A percentile compares a stretch with the other conserved stretches of the same genome.
phyloP scores from a whole-genome alignment of 2,797 vertebrate species.

The Sebastiscus tertius region DNA sequence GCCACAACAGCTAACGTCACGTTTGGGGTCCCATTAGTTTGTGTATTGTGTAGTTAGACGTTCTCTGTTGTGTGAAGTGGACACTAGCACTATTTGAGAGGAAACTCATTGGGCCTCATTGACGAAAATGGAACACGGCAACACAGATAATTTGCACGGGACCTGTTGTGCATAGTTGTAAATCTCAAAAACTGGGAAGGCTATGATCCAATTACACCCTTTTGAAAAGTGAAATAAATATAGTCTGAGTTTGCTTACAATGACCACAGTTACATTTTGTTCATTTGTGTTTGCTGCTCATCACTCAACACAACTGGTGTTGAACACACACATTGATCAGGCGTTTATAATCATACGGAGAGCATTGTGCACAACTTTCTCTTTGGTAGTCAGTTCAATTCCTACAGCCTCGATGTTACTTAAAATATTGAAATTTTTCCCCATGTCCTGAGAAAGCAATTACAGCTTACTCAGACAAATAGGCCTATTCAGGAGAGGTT shows the following conservation, averaged over 20 bases:
- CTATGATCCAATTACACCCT: neutral
- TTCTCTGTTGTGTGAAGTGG: too few relatives aligned
- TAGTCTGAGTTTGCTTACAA: neutral
- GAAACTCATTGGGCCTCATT: too few relatives aligned
- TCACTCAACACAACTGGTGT: neutral
- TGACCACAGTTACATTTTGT: neutral
- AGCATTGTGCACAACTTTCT: neutral
- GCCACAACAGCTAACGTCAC: too few relatives aligned
- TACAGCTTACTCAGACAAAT: slow-evolving; percentile 70
- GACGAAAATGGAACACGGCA: too few relatives aligned
- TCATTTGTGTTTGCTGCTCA: neutral
- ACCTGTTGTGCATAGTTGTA: too few relatives aligned
- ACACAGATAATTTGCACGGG: too few relatives aligned
- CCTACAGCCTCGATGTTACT: neutral
- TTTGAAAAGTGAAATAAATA: neutral
- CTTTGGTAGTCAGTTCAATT: neutral
- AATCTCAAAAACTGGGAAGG: neutral
- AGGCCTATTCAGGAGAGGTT: slow-evolving; percentile 51
- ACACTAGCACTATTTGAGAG: too few relatives aligned
- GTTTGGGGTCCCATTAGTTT: too few relatives aligned
- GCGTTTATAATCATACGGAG: neutral
- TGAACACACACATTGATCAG: neutral
- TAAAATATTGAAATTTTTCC: slow-evolving; percentile 42
- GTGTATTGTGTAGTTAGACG: too few relatives aligned
- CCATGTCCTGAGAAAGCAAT: slow-evolving; percentile 62